Evolutionary conservation across 2,888 invertebrate species (phyloP), one percentile per base, ranked within the genome.

Genomic region (Odontothrips loti): DNA sequence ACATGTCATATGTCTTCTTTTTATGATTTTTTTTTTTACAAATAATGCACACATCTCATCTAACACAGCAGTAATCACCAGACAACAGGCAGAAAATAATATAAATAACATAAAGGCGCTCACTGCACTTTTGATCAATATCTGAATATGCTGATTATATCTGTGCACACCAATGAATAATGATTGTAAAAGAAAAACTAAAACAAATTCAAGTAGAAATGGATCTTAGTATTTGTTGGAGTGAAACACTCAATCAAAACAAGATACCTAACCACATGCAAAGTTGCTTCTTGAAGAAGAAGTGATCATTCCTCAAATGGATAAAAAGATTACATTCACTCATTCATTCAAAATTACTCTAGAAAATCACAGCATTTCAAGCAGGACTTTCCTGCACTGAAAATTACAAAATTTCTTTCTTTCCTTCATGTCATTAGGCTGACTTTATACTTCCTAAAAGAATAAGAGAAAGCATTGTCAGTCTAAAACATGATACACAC

Each of bases 291-390:
- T 51, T 10, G 12, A 20, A 51, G 48, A 9, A 11, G 20, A 20
- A 51, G 20, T 51, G 51, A 12, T 10, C 51, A 51, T 51, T 51
- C 20, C 9, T 51, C 15, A 51, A 51, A 12, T 51, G 15, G 51
- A 51, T 43, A 43, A 43, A 43, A 43, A 43, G 34, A 43, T 43
- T 43, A 43, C 34, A 43, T 43, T 43, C 34, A 43, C 6, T 43
- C 34, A 43, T 43, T 43, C 34, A 43, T 43, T n/a, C n/a, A n/a
- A 43, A 68, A 23, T 68, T 68, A 68, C 4, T 23, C 23, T 68
- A 68, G n/a, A 68, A n/a, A 68, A 68, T 68, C 68, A 68, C 68
- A 68, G 68, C 68, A 23, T n/a, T 68, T 68, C 68, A 68, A 68
- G 23, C 12, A 51, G 9, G 20, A 17, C 20, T 51, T 51, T 51